Conservation (phyloP, 2,113 vertebrate genomes). For the Sclerurus mexicanus region DNA sequence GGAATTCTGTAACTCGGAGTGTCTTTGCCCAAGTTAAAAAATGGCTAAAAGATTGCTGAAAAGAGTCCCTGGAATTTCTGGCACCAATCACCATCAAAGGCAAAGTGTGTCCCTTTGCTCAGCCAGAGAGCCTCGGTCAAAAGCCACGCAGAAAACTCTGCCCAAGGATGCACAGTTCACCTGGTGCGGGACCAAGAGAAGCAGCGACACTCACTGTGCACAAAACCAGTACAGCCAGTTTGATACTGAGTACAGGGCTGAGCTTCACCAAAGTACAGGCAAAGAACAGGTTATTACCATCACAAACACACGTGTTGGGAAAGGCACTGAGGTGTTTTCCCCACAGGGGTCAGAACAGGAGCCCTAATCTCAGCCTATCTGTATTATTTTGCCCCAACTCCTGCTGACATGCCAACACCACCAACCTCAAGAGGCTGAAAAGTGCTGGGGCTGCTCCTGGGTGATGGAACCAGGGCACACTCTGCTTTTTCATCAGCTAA, state of each 20-base stretch:
- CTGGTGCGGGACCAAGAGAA: background rate
- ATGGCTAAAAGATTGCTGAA: background rate
- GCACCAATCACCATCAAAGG: too few species aligned
- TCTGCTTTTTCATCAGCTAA: conserved; percentile 17
- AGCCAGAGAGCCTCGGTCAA: background rate
- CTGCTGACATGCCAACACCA: background rate
- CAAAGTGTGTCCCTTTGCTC: background rate
- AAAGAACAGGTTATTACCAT: background rate
- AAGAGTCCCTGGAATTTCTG: background rate
- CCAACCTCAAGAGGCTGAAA: background rate
- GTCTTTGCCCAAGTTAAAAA: background rate
- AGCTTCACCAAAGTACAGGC: background rate
- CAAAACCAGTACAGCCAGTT: background rate
- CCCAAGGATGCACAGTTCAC: background rate
- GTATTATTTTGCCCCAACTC: background rate
- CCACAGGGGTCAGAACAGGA: background rate
- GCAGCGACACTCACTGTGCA: accelerated
- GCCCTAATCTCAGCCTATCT: background rate
- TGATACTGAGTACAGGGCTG: background rate
- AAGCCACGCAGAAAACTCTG: background rate
- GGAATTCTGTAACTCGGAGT: background rate
- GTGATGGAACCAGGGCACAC: conserved; percentile 19
- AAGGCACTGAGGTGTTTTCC: background rate
- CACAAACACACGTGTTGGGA: background rate
- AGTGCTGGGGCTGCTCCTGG: background rate